phyloP scores from a whole-genome alignment of 2,797 vertebrate species.

The Choloepus didactylus region DNA sequence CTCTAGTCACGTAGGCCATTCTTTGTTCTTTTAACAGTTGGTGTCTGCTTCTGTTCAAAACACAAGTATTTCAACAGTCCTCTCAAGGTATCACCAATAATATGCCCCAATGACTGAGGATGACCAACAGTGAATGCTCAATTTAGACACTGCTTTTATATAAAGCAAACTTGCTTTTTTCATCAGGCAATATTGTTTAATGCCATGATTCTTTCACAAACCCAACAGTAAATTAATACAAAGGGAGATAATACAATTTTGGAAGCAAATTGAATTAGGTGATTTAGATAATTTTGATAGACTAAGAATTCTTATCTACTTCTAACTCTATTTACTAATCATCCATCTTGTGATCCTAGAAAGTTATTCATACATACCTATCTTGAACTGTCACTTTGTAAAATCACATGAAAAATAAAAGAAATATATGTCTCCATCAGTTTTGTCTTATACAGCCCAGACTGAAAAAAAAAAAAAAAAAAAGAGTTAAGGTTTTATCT shows the following conservation, averaged over 20 bases:
- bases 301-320: neutral
- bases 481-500: neutral
- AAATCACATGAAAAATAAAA: neutral
- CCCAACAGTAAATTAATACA: neutral
- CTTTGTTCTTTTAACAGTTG: neutral
- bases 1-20: neutral
- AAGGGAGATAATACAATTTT: neutral
- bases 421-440: neutral
- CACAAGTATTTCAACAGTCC: neutral
- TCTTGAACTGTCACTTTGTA: neutral
- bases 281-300: slow-evolving; percentile 17
- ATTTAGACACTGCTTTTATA: neutral
- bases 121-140: neutral
- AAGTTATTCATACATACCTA: neutral
- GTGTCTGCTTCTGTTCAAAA: slow-evolving; percentile 50
- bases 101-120: neutral
- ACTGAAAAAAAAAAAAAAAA: neutral
- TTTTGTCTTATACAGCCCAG: neutral
- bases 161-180: neutral
- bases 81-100: neutral
- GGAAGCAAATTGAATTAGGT: neutral
- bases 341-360: slow-evolving; percentile 28
- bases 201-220: neutral
- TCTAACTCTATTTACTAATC: neutral
- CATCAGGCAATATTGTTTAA: neutral